Evolutionary conservation across 2,888 invertebrate species (phyloP).

Genomic region (Drosophila atripex): DNA sequence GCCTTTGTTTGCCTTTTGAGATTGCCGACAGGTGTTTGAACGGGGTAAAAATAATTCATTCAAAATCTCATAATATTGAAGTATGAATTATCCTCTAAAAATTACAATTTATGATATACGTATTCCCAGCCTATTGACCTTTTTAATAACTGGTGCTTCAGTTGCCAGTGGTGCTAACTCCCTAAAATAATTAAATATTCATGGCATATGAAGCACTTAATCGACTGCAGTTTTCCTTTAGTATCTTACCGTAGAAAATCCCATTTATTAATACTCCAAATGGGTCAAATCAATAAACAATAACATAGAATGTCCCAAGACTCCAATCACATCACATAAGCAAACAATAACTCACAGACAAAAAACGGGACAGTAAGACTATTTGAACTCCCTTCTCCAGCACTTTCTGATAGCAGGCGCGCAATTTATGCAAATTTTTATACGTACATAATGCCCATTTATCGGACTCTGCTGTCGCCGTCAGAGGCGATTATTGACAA

Average conservation of each 20-base stretch:
- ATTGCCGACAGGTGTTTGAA: conserved; percentile 20
- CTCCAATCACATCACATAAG: neutral
- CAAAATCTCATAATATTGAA: neutral
- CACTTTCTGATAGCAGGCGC: conserved; percentile 15
- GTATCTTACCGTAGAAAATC: conserved; percentile 8
- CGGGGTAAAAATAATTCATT: neutral
- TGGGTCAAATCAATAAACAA: conserved; percentile 68
- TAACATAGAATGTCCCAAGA: conserved; percentile 51
- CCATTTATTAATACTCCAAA: conserved; percentile 41
- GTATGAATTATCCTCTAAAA: neutral
- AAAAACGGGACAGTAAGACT: conserved; percentile 22
- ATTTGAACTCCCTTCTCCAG: conserved; percentile 29
- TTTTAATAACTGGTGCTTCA: conserved; percentile 3
- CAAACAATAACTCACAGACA: conserved; percentile 32
- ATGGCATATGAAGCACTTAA: conserved; percentile 10
- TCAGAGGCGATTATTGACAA: conserved; percentile 60
- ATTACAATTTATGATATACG: neutral
- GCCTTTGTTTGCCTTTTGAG: conserved; percentile 18
- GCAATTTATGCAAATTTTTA: conserved; percentile 69
- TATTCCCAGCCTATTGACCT: conserved; percentile 13
- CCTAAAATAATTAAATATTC: conserved; percentile 4
- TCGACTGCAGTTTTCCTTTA: conserved; percentile 10
- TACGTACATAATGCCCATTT: conserved; percentile 71
- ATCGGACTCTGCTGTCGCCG: conserved; percentile 43
- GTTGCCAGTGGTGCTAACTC: no score